Evolutionary conservation across 2,113 vertebrate species (phyloP).

Genomic region (Dissostichus mawsoni): DNA sequence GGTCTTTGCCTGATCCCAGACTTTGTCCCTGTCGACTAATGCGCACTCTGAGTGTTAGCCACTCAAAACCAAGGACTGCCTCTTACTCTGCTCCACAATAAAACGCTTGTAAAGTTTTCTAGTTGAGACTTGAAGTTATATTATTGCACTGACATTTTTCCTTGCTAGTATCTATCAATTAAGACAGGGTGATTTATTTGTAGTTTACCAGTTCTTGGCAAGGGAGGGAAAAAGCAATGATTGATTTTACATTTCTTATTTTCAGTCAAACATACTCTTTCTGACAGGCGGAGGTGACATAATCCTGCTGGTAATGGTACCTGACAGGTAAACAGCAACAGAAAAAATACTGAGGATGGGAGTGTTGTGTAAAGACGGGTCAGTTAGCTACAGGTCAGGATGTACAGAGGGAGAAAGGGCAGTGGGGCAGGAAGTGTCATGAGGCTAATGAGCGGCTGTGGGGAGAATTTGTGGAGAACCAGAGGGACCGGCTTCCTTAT

Average conservation of each 20-base stretch:
- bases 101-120: neutral
- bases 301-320: constrained; percentile 41
- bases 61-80: constrained; percentile 11
- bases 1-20: constrained; percentile 52
- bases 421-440: constrained; percentile 43
- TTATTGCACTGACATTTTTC: neutral
- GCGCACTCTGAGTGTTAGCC: constrained; percentile 4
- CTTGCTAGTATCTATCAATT: neutral
- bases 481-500: constrained; percentile 54
- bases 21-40: constrained; percentile 60
- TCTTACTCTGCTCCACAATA: neutral
- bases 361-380: constrained; percentile 10
- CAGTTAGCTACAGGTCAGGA: constrained; percentile 38
- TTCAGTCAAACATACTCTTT: constrained; percentile 13
- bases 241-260: neutral
- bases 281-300: constrained; percentile 45
- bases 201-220: neutral
- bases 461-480: constrained; percentile 36
- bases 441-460: constrained; percentile 45
- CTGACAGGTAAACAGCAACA: constrained; percentile 46
- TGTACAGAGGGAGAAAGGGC: constrained; percentile 34
- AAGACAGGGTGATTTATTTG: neutral
- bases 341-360: constrained; percentile 1
- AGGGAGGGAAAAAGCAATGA: neutral
- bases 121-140: neutral